Evolutionary conservation across 35 echinoderm and acorn worm genomes (phyloP), one percentile per base, ranked within the genome.

Genomic region (Anneissia japonica): DNA sequence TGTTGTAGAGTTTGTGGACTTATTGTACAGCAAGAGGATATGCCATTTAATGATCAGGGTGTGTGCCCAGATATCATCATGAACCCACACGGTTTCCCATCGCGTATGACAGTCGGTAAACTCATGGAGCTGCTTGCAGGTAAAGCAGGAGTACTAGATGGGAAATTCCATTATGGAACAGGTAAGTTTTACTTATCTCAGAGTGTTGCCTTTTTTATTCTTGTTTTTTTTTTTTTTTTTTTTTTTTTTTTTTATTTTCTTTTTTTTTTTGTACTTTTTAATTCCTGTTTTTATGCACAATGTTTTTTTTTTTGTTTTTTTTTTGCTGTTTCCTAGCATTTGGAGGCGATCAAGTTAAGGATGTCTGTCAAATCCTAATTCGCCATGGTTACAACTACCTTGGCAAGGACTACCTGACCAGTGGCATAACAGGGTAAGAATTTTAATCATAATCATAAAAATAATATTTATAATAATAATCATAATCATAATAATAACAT

Each of bases 61-160:
- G 87, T 97, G 31, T 97, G 95, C 36, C 95, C 95, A 7, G 95
- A 97, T 88, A 93, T 97, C 4, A 84, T 93, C 45, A 99, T 94
- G 96, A 99, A 99, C 75, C 96, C 96, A 17, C 96, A 99, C 81
- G 96, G 96, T 4, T 99, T 99, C 77, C 92, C 96, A 45, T 99
- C 96, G 74, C 92, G 96, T 89, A 99, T 99, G 96, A 99, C 96
- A 81, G 96, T 99, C 41, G 96, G 96, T 46, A 99, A 99, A 82
- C 87, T 99, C 33, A 94, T 99, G 33, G 96, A 99, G 76, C 77
- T 99, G 16, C 82, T 99, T n/a, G 96, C 96, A 82, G 96, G 96
- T 38, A 99, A 99, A 56, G 96, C 96, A 19, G 96, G 96, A 41
- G 73, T 99, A 23, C 72, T 99, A 33, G 89, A 94, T 38, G 96